These are phyloP conservation scores for Hypanus sabinus DNA, from an alignment of 2,113 vertebrate genomes.

Conservation along the genomic window DNA sequence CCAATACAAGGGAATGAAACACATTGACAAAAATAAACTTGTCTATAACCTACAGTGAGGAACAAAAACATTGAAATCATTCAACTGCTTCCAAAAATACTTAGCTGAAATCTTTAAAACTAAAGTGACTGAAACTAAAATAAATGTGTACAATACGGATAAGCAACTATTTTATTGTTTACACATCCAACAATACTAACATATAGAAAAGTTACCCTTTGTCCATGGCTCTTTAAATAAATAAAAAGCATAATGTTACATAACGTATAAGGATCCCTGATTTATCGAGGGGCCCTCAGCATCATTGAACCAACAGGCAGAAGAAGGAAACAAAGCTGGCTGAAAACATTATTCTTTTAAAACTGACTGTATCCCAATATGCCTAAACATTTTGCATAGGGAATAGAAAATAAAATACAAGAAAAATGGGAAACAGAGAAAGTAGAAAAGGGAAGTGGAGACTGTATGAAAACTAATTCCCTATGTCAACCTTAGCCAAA, in stretches of 20 bases:
- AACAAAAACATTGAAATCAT: not conserved
- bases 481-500: not conserved
- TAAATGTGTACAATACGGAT: not conserved
- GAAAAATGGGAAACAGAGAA: not conserved
- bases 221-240: not conserved
- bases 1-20: not conserved
- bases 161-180: not conserved
- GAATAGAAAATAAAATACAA: no score
- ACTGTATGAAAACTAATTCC: not conserved
- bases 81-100: not conserved
- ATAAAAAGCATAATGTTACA: not conserved
- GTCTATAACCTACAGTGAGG: not conserved
- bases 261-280: not conserved
- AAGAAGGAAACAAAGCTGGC: not conserved
- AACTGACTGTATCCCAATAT: no score
- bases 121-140: not conserved
- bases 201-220: not conserved
- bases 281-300: conserved; percentile 6
- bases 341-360: not conserved
- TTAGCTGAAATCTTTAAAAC: not conserved
- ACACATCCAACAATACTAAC: not conserved
- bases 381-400: no score
- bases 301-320: not conserved
- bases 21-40: not conserved
- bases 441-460: not conserved